Conservation (phyloP, 2,797 vertebrate species). For the Iguana delicatissima region DNA sequence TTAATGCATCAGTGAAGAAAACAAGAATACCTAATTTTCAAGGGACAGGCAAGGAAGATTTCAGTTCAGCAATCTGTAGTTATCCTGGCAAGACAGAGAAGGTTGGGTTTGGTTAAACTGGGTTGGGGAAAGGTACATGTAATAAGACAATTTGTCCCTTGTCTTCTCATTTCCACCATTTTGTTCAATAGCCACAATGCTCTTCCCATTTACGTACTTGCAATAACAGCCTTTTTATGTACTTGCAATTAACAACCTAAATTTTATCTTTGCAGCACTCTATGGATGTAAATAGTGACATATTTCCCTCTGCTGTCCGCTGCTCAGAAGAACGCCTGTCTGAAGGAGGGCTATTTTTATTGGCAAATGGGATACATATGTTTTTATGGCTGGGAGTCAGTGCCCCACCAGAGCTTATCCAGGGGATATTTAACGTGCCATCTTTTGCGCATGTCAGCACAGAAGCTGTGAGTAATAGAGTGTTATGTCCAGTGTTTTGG, state of each 20-base stretch:
- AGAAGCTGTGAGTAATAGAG: conserved; percentile 82
- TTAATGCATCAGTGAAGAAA: neutral
- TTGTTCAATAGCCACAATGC: neutral
- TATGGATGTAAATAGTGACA: conserved; percentile 80
- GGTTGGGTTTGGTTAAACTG: neutral
- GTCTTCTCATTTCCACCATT: neutral
- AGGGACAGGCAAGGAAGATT: neutral
- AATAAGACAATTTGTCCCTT: neutral
- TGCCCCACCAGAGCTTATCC: conserved; percentile 88
- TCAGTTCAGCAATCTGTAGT: neutral
- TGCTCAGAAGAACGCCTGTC: conserved; percentile 92
- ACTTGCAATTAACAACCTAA: neutral
- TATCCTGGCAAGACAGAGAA: neutral
- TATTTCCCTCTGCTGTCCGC: conserved; percentile 84
- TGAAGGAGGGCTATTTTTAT: conserved; percentile 89
- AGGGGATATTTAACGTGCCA: conserved; percentile 90
- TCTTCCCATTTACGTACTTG: neutral
- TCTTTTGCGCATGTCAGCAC: conserved; percentile 89
- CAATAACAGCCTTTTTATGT: neutral
- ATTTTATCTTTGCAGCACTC: conserved; percentile 82
- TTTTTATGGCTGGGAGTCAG: conserved; percentile 94
- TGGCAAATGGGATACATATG: conserved; percentile 89
- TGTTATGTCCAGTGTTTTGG: neutral
- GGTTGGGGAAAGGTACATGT: neutral
- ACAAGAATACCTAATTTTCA: neutral